Conservation (phyloP, 1,140 invertebrate species). For the Hypothenemus hampei region DNA sequence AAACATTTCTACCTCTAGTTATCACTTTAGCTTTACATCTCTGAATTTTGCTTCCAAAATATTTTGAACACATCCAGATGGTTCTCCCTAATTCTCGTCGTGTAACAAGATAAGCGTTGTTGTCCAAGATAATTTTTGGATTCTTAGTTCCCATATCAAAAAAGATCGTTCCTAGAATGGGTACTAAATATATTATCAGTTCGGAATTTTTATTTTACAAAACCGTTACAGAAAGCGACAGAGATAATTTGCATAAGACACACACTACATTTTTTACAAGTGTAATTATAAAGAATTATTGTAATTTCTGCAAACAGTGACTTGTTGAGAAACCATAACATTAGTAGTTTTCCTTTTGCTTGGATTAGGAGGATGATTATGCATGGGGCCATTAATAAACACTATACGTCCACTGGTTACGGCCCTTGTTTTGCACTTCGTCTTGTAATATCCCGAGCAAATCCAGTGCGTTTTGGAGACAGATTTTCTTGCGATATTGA, state of each 20-base stretch:
- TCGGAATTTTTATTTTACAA: no score
- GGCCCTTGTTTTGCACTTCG: constrained; percentile 30
- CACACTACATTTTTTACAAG: neutral
- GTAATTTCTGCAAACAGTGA: constrained; percentile 27
- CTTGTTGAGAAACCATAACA: constrained; percentile 29
- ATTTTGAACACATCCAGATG: constrained; percentile 34
- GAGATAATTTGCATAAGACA: neutral
- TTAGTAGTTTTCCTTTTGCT: constrained; percentile 13
- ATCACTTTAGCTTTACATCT: constrained; percentile 34
- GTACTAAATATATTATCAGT: no score
- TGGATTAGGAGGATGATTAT: constrained; percentile 31
- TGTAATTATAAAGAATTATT: neutral
- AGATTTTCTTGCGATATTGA: constrained; percentile 28
- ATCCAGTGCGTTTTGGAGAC: constrained; percentile 30
- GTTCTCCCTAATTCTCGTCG: constrained; percentile 33
- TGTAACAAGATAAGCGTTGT: constrained; percentile 29
- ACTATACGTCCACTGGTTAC: constrained; percentile 29
- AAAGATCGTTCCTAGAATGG: constrained; percentile 32
- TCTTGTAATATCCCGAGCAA: constrained; percentile 32
- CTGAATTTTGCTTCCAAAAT: constrained; percentile 30
- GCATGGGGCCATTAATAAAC: constrained; percentile 18
- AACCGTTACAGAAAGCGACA: no score
- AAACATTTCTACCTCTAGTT: constrained; percentile 31
- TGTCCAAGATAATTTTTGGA: constrained; percentile 35
- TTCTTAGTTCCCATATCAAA: constrained; percentile 36